A percentile compares a stretch with the other conserved stretches of the same genome.
Evolutionary conservation across 2,797 vertebrate genomes (phyloP).

Genomic region (Gambusia yucatana): DNA sequence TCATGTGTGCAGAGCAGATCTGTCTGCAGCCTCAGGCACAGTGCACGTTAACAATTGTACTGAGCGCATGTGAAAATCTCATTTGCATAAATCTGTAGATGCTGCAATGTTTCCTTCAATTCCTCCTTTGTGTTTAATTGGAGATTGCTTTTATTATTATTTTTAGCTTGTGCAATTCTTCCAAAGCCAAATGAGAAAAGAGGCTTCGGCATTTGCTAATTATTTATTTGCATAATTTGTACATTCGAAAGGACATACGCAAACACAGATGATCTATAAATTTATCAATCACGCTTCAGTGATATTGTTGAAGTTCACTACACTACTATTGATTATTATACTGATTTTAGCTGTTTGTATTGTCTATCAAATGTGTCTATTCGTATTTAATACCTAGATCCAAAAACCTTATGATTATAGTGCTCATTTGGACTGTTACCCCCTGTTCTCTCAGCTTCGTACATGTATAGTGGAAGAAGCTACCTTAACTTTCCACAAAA

Average conservation of each 20-base stretch:
- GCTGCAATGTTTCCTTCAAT: constrained; percentile 76
- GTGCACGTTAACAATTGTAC: constrained; percentile 85
- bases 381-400: constrained; percentile 18
- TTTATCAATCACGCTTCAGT: neutral
- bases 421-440: constrained; percentile 29
- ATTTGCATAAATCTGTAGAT: constrained; percentile 84
- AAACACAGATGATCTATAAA: neutral
- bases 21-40: constrained; percentile 82
- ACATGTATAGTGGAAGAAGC: constrained; percentile 45
- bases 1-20: constrained; percentile 78
- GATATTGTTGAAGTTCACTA: neutral
- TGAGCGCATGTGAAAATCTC: constrained; percentile 75
- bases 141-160: constrained; percentile 34
- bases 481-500: constrained; percentile 37
- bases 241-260: constrained; percentile 16
- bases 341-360: neutral
- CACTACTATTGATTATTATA: neutral
- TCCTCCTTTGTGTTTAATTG: constrained; percentile 81
- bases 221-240: constrained; percentile 40
- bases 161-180: constrained; percentile 27
- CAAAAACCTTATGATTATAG: neutral
- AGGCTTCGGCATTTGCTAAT: constrained; percentile 24
- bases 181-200: constrained; percentile 23
- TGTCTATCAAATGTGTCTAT: constrained; percentile 18
- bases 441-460: constrained; percentile 57